Conservation (phyloP, 2,888 invertebrate genomes). For the Aporophyla lueneburgensis region DNA sequence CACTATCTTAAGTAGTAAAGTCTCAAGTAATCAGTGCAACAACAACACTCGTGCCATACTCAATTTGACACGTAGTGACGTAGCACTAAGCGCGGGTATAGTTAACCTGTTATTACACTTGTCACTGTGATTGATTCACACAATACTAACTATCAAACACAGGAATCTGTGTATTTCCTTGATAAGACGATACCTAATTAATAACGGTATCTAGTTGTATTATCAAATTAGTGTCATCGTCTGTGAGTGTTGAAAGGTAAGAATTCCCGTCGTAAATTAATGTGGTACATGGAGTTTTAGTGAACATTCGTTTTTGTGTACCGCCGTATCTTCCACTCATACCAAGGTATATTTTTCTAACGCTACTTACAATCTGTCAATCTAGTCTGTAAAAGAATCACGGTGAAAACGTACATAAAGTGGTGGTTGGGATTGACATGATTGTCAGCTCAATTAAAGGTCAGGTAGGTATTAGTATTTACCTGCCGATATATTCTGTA, state of each 20-base stretch:
- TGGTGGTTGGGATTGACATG: too few species aligned
- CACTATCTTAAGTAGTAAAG: neutral
- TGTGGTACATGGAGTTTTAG: neutral
- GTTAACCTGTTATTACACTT: slow-evolving; percentile 23
- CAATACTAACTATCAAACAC: slow-evolving; percentile 11
- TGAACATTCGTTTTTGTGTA: too few species aligned
- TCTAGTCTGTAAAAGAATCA: too few species aligned
- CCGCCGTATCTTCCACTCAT: too few species aligned
- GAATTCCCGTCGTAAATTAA: neutral
- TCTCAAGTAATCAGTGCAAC: neutral
- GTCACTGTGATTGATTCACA: slow-evolving; percentile 40
- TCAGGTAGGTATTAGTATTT: too few species aligned
- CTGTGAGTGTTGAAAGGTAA: neutral
- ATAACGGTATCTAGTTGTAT: slow-evolving; percentile 1
- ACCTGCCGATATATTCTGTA: too few species aligned
- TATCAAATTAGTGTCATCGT: slow-evolving; percentile 8
- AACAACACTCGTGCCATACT: neutral
- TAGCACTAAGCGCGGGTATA: slow-evolving; percentile 39
- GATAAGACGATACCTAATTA: slow-evolving; percentile 12
- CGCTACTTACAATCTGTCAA: too few species aligned
- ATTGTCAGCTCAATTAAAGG: too few species aligned
- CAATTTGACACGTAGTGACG: neutral
- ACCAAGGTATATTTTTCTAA: too few species aligned
- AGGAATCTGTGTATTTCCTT: slow-evolving; percentile 28
- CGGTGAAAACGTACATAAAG: too few species aligned